Evolutionary conservation across 2,888 invertebrate species (phyloP), one percentile per base, ranked within the genome.

Genomic region (Prosapia bicincta): DNA sequence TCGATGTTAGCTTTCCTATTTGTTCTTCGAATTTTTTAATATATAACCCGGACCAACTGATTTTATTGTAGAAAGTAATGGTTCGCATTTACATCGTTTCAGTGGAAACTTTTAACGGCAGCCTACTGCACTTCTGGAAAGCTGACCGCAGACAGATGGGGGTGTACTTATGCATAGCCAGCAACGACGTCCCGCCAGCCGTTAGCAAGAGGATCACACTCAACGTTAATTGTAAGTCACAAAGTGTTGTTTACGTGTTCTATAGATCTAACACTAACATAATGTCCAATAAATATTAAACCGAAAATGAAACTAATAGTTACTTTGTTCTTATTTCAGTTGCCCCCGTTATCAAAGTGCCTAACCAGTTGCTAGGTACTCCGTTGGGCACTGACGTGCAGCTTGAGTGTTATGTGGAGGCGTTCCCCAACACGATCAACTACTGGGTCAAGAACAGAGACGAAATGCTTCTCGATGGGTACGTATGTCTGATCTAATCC

Each of bases 201-300:
- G 95, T 95, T 83, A 95, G 94, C 87, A 95, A 95, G 85, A 87
- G 95, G 81, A 95, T 96, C 81, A 92, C 92, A 69, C 89, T 97
- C 77, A 92, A 92, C 83, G 95, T 97, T 76, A 95, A 95, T 85
- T 96, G 96, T 97, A 86, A 94, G 96, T 92, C n/a, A n/a, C n/a
- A n/a, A n/a, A n/a, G n/a, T n/a, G n/a, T n/a, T n/a, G n/a, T n/a
- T n/a, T n/a, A n/a, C n/a, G n/a, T n/a, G n/a, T n/a, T n/a, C n/a
- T n/a, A n/a, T n/a, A n/a, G n/a, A n/a, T n/a, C n/a, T n/a, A n/a
- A n/a, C n/a, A n/a, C n/a, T n/a, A n/a, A n/a, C n/a, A n/a, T n/a
- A n/a, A n/a, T n/a, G n/a, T n/a, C n/a, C n/a, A n/a, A n/a, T n/a
- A n/a, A n/a, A n/a, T n/a, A n/a, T n/a, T n/a, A n/a, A n/a, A n/a